phyloP scores from a whole-genome alignment of 1,140 invertebrate species.

The Drosophila seguyi region DNA sequence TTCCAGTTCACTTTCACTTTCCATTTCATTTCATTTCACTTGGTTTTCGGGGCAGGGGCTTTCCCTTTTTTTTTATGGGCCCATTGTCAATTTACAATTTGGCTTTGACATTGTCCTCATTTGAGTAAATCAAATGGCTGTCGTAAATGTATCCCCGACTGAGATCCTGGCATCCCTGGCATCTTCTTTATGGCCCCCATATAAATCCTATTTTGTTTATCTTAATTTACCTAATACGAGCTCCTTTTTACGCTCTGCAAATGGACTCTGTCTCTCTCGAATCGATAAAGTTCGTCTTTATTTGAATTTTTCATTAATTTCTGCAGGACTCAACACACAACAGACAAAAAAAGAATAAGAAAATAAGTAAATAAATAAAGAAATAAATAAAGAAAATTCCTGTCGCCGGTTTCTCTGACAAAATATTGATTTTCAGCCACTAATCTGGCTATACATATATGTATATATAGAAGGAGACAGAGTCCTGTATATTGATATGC shows the following conservation, averaged over 20 bases:
- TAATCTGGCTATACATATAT: conserved; percentile 16
- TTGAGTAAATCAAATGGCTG: conserved; percentile 79
- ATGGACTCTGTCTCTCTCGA: conserved; percentile 7
- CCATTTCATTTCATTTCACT: conserved; percentile 38
- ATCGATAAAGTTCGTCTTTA: conserved; percentile 50
- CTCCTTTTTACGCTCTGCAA: conserved; percentile 47
- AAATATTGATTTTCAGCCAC: conserved; percentile 44
- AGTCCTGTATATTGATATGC: conserved; percentile 60
- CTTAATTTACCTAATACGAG: conserved; percentile 70
- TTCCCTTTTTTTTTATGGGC: conserved; percentile 52
- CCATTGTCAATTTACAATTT: conserved; percentile 71
- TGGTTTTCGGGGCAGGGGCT: conserved; percentile 1
- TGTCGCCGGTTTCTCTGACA: conserved; percentile 6
- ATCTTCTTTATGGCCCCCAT: conserved; percentile 35
- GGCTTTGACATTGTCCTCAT: conserved; percentile 52
- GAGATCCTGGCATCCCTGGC: conserved; percentile 7
- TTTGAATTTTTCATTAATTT: conserved; percentile 50
- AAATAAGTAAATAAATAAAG: not conserved
- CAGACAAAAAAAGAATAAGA: not conserved
- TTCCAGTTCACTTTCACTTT: conserved; percentile 39
- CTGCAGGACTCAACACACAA: conserved; percentile 9
- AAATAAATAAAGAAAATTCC: not conserved
- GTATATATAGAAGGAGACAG: not conserved
- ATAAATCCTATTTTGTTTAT: conserved; percentile 79
- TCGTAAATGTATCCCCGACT: conserved; percentile 55